Evolutionary conservation across 2,888 invertebrate genomes (phyloP), one percentile per base, ranked within the genome.

Genomic region (Aphidius colemani): DNA sequence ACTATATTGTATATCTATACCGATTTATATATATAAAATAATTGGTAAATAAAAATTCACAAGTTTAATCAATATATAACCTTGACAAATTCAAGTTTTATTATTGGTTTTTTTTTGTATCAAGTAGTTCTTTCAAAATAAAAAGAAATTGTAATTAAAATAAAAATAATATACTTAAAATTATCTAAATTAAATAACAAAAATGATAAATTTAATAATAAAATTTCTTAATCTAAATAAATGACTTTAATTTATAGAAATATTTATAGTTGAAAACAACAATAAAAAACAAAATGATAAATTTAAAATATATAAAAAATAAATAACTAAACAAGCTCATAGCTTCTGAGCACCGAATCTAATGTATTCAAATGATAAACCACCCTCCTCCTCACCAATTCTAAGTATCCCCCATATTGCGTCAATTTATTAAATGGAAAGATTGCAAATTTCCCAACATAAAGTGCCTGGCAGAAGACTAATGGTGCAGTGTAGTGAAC

Each of bases 391-490:
- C 18, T 30, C 30, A 30, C 72, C 64, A 49, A 58, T 66, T 61
- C 45, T 51, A 41, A 39, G 48, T 6, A 44, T 60, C 57, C 58
- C 44, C 45, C 55, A 59, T 58, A 65, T 58, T 65, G 71, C 76
- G 77, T 77, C 80, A 80, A 80, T 80, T 81, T 82, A 82, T 81
- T 81, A 81, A 81, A 82, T 81, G 80, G 78, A 81, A 80, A 82
- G 80, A 81, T 82, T 80, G 81, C 81, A 81, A 81, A 82, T 81
- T 81, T 80, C 78, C 78, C 74, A 79, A 78, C 80, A 79, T 79
- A 80, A 81, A 81, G 77, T 79, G 79, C 78, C 78, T 71, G 74
- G 74, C 75, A 73, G 74, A 77, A 77, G 79, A 78, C 78, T 81
- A 81, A 82, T 81, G 81, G 78, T 71, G 75, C 61, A 59, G 45